Evolutionary conservation across 2,888 invertebrate species (phyloP), one percentile per base, ranked within the genome.

Genomic region (Netelia fuscicornis): DNA sequence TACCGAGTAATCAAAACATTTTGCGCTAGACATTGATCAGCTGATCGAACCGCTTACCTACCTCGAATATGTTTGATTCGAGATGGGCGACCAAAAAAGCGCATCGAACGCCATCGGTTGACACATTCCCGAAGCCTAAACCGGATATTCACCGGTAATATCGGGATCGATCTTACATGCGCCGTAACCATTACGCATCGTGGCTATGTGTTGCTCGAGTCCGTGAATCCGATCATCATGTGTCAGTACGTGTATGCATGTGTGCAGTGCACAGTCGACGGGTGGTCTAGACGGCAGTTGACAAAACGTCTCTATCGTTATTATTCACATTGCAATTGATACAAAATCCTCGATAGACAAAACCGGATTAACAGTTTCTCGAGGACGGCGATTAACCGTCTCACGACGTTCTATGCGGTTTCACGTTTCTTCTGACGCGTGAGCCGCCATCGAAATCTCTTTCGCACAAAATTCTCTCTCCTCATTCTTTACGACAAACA

Each of bases 401-500:
- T 83, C 52, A 58, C 54, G 20, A 81, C 44, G 62, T 80, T 75
- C 67, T 84, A 71, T 76, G 84, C 65, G 82, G 77, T 84, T 82
- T 76, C 54, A 81, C 82, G 78, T 67, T 72, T 72, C 64, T 74
- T 67, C 25, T 62, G 42, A 67, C 78, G 77, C 78, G 83, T 60
- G 30, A 78, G 77, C 72, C 77, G 83, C 83, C 83, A 83, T 83
- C 83, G 83, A 71, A 71, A 82, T 62, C 77, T 82, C 77, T 71
- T 58, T 79, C 62, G 79, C 42, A 72, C 79, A 17, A 65, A 54
- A 71, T 37, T 42, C 9, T 23, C 48, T 71, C 44, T 23, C 37
- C 37, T 71, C 20, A 30, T 67, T 74, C 44, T 54, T 68, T 74
- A 84, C 84, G 86, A 83, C 83, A 82, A 85, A 84, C 87, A 85